Conservation (phyloP, 2,888 invertebrate species). For the Drosophila melanocephala region DNA sequence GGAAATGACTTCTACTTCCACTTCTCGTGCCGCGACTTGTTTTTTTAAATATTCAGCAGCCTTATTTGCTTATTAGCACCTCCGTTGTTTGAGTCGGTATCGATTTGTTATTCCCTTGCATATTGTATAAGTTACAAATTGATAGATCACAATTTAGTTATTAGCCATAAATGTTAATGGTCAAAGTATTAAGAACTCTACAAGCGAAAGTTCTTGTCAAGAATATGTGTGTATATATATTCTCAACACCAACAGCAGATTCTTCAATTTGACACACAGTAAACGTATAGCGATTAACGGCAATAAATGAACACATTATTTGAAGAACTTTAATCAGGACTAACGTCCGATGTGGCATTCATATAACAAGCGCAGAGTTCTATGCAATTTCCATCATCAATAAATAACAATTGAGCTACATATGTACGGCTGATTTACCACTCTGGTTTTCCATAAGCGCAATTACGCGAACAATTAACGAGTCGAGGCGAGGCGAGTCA, state of each 20-base stretch:
- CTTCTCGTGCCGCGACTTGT: not conserved
- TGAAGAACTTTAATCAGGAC: not conserved
- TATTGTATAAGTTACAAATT: conserved; percentile 38
- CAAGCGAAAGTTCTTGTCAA: not conserved
- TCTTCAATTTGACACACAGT: not conserved
- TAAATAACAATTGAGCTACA: not conserved
- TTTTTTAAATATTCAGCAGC: conserved; percentile 34
- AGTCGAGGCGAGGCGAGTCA: not conserved
- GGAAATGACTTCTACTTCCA: conserved; percentile 23
- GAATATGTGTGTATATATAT: not conserved
- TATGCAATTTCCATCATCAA: not conserved
- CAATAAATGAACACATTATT: not conserved
- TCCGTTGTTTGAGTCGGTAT: conserved; percentile 33
- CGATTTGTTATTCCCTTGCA: conserved; percentile 50
- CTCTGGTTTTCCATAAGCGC: not conserved
- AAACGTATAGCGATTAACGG: not conserved
- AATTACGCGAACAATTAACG: conserved; percentile 9
- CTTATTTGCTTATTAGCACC: conserved; percentile 39
- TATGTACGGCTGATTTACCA: not conserved
- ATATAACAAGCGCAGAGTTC: not conserved
- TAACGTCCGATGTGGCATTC: not conserved
- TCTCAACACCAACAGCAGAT: not conserved
- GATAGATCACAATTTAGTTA: not conserved
- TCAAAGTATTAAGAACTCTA: not conserved
- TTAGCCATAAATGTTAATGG: not conserved